Percentiles rank a stretch among this genome's conserved stretches.
These are phyloP conservation scores for Molothrus aeneus DNA, from an alignment of 2,797 vertebrate genomes.

Conservation along the genomic window DNA sequence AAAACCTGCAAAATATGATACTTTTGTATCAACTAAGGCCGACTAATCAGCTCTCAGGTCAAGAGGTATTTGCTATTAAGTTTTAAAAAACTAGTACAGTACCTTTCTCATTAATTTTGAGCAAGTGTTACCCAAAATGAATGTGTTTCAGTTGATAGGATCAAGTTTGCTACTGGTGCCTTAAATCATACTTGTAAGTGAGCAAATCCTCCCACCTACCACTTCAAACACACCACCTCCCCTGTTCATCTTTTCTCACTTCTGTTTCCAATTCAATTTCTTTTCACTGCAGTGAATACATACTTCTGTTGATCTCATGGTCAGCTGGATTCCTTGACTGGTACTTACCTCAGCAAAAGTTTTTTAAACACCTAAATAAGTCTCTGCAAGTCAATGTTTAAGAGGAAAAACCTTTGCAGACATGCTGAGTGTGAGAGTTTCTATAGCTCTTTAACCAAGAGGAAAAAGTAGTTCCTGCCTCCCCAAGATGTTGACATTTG, in stretches of 20 bases:
- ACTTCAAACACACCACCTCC: neutral
- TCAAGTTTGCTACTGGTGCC: neutral
- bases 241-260: neutral
- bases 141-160: neutral
- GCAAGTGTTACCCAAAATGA: neutral
- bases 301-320: neutral
- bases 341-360: neutral
- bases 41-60: neutral
- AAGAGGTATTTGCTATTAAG: neutral
- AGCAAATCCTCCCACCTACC: neutral
- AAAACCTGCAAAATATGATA: neutral
- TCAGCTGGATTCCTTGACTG: neutral
- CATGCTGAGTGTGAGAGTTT: neutral
- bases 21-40: neutral
- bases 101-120: neutral
- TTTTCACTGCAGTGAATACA: neutral
- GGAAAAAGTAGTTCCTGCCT: neutral
- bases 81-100: neutral
- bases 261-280: conserved; percentile 30
- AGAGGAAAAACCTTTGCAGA: neutral
- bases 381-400: neutral
- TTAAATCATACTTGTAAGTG: neutral
- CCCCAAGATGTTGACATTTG: neutral
- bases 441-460: neutral
- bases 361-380: neutral